Evolutionary conservation across 2,888 invertebrate genomes (phyloP).

Genomic region (Drosophila infuscata): DNA sequence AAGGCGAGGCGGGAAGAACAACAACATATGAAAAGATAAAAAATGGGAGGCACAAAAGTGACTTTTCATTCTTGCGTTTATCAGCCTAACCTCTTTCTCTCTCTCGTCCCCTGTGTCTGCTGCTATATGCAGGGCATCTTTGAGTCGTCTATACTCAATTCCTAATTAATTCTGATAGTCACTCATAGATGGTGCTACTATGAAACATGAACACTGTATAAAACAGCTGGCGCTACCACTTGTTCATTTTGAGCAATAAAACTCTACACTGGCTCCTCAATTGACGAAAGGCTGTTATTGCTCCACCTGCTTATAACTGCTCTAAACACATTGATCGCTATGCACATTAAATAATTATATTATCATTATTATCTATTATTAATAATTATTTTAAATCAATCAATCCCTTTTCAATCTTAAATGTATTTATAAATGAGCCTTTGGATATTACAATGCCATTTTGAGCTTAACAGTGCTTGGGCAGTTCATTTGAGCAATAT

Average conservation of each 20-base stretch:
- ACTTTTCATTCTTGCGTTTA: background rate
- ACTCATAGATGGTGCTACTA: slow-evolving; percentile 6
- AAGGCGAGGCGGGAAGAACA: slow-evolving; percentile 23
- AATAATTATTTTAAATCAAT: background rate
- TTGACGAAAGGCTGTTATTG: background rate
- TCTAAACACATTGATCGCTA: background rate
- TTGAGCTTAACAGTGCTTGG: slow-evolving; percentile 17
- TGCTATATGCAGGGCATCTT: slow-evolving; percentile 4
- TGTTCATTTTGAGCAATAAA: background rate
- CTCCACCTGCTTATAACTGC: background rate
- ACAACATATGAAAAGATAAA: background rate
- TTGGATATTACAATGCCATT: slow-evolving; percentile 25
- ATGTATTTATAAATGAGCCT: background rate
- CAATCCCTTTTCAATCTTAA: background rate
- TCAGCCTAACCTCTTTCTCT: background rate
- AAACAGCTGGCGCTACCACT: slow-evolving; percentile 4
- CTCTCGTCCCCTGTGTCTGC: background rate
- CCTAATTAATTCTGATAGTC: accelerated
- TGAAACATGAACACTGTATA: background rate
- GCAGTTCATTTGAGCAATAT: slow-evolving; percentile 6
- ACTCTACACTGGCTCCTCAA: background rate
- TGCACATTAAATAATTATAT: background rate
- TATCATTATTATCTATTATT: too few species aligned
- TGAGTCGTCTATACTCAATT: too few species aligned
- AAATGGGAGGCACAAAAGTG: background rate